Conservation (phyloP, 2,888 invertebrate species). For the Boloria selene region DNA sequence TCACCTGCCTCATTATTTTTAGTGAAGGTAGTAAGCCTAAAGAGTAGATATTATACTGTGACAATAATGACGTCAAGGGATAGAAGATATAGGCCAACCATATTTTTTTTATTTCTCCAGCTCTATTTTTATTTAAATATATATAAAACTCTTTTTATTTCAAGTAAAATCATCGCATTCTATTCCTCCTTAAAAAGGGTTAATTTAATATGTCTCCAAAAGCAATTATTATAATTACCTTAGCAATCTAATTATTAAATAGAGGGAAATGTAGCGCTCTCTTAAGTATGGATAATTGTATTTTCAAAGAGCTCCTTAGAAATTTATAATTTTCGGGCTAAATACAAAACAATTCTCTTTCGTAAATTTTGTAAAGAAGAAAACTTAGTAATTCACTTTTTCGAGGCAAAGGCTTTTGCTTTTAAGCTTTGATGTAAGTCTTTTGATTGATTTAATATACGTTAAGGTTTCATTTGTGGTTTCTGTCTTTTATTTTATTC, state of each 20-base stretch:
- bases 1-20: too few relatives aligned
- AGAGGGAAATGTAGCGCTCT: conserved; percentile 62
- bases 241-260: conserved; percentile 68
- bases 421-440: conserved; percentile 23
- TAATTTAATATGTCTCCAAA: conserved; percentile 71
- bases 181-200: conserved; percentile 48
- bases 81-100: too few relatives aligned
- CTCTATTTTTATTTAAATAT: conserved; percentile 6
- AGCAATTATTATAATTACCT: conserved; percentile 78
- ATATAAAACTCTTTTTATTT: background rate
- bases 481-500: background rate
- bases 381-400: conserved; percentile 26
- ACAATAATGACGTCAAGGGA: too few relatives aligned
- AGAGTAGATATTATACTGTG: too few relatives aligned
- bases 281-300: conserved; percentile 69
- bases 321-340: conserved; percentile 61
- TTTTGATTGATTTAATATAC: conserved; percentile 16
- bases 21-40: too few relatives aligned
- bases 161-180: conserved; percentile 8
- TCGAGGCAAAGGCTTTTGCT: conserved; percentile 7
- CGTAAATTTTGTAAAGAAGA: conserved; percentile 38
- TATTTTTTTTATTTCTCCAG: conserved; percentile 38
- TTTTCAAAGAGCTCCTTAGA: conserved; percentile 68
- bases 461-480: background rate
- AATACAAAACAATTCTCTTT: conserved; percentile 47